phyloP scores from a whole-genome alignment of 1,140 invertebrate genomes.

The Aphaenogaster rudis region DNA sequence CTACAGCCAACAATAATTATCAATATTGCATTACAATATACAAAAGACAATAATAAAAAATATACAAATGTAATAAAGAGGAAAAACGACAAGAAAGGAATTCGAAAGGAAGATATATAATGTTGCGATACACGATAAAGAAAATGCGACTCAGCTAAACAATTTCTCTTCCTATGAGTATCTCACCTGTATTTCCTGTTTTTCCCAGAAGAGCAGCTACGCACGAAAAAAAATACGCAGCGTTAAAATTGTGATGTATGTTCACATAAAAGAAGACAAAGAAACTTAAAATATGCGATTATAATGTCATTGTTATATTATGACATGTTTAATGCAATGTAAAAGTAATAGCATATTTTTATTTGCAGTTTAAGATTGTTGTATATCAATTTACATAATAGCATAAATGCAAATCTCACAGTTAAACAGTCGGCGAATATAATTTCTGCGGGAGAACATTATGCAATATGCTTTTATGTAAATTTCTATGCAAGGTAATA shows the following conservation, averaged over 20 bases:
- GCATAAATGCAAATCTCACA: background rate
- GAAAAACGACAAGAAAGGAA: background rate
- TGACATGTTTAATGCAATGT: background rate
- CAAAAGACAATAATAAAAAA: slow-evolving; percentile 29
- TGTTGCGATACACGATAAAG: slow-evolving; percentile 10
- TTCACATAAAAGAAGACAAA: slow-evolving; percentile 40
- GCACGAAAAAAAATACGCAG: slow-evolving; percentile 79
- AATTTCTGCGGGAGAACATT: background rate
- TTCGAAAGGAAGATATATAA: slow-evolving; percentile 17
- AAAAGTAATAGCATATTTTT: slow-evolving; percentile 21
- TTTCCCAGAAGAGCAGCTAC: slow-evolving; percentile 86
- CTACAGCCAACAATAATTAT: slow-evolving; percentile 56
- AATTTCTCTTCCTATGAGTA: slow-evolving; percentile 48
- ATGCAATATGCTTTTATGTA: slow-evolving; percentile 25
- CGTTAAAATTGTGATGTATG: slow-evolving; percentile 73
- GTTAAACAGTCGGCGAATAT: background rate
- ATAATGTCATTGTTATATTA: background rate
- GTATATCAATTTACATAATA: slow-evolving; percentile 40
- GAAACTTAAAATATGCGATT: background rate
- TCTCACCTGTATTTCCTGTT: slow-evolving; percentile 86
- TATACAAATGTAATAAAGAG: slow-evolving; percentile 22
- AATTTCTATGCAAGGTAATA: background rate
- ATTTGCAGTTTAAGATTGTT: background rate
- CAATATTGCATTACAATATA: slow-evolving; percentile 47
- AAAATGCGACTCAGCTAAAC: slow-evolving; percentile 7